Conservation (phyloP, 2,888 invertebrate species). For the Cephus spinipes region DNA sequence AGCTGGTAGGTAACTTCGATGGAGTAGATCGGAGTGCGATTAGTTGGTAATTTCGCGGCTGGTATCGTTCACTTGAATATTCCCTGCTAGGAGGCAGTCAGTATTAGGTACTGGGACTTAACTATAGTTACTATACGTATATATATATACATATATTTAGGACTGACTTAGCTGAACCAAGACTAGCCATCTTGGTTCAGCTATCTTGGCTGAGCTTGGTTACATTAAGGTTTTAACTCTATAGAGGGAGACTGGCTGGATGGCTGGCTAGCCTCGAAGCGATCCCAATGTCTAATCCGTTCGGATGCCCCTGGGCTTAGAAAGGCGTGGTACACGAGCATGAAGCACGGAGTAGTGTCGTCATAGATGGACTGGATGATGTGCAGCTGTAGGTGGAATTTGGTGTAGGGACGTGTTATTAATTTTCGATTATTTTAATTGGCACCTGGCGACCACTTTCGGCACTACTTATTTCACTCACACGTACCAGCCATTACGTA, state of each 20-base stretch:
- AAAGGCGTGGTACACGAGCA: conserved; percentile 54
- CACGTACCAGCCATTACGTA: background rate
- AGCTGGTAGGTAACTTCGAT: background rate
- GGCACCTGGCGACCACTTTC: background rate
- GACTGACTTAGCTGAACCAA: background rate
- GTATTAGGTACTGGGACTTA: background rate
- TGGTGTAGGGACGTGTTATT: conserved; percentile 12
- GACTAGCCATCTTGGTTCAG: background rate
- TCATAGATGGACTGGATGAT: conserved; percentile 34
- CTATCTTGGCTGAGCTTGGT: background rate
- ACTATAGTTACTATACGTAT: background rate
- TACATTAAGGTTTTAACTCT: background rate
- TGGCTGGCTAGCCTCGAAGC: conserved; percentile 13
- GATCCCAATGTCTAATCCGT: conserved; percentile 39
- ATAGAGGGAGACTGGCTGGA: background rate
- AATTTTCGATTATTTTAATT: conserved; percentile 24
- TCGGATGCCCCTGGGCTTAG: conserved; percentile 61
- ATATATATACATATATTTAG: background rate
- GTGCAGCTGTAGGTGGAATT: conserved; percentile 33
- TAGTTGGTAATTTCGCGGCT: background rate
- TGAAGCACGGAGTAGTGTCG: conserved; percentile 30
- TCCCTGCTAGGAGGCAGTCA: background rate
- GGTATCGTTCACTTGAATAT: background rate
- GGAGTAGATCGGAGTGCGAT: background rate
- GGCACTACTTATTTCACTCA: background rate